Conservation (phyloP, 2,113 vertebrate genomes). For the Coturnix japonica region DNA sequence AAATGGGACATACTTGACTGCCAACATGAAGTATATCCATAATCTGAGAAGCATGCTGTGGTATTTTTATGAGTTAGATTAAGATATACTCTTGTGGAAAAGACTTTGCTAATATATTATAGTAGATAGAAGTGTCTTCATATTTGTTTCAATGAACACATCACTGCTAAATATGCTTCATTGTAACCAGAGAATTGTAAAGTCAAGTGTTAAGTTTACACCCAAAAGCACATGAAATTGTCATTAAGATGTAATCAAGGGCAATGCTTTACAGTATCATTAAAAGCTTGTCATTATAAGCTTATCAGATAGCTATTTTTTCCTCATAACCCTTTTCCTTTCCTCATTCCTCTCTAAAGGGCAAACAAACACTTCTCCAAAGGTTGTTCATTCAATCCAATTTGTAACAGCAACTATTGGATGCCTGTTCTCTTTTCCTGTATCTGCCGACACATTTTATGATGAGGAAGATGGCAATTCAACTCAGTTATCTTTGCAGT, state of each 20-base stretch:
- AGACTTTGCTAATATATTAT: not conserved
- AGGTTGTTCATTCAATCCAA: constrained; percentile 43
- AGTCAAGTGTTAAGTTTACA: not conserved
- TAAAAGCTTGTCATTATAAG: not conserved
- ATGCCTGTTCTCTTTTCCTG: constrained; percentile 56
- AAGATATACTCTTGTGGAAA: not conserved
- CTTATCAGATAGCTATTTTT: too few relatives aligned
- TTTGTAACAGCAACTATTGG: constrained; percentile 66
- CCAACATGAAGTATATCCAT: not conserved
- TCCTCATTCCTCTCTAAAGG: constrained; percentile 33
- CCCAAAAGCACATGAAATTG: not conserved
- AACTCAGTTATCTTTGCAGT: constrained; percentile 46
- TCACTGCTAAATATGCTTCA: not conserved
- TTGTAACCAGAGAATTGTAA: not conserved
- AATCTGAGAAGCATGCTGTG: not conserved
- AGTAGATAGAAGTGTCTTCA: not conserved
- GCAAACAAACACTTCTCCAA: constrained; percentile 56
- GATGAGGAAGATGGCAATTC: constrained; percentile 71
- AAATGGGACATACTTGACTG: not conserved
- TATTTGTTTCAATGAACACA: not conserved
- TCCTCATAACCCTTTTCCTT: not conserved
- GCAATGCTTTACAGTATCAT: not conserved
- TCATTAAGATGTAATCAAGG: not conserved
- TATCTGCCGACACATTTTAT: constrained; percentile 60
- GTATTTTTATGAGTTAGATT: not conserved